Percentiles rank a stretch among this genome's conserved stretches.
Evolutionary conservation across 2,113 vertebrate species (phyloP).

Genomic region (Petaurus breviceps): DNA sequence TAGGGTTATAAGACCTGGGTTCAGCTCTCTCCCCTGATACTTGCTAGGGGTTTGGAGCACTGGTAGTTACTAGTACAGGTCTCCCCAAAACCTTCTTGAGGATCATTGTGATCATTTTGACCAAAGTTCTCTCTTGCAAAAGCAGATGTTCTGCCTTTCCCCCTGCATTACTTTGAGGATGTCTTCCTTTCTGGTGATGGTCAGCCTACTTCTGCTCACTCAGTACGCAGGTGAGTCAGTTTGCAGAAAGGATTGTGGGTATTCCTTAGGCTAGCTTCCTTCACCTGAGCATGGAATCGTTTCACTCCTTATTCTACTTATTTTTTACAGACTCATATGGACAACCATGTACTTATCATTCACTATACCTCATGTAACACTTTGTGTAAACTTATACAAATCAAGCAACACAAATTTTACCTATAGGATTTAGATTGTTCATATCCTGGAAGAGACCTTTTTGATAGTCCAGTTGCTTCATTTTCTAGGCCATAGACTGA

Average conservation of each 20-base stretch:
- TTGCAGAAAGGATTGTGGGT: conserved; percentile 38
- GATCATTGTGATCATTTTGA: background rate
- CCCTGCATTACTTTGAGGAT: conserved; percentile 57
- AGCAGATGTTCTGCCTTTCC: conserved; percentile 35
- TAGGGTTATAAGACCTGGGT: background rate
- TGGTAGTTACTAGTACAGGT: background rate
- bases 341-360: background rate
- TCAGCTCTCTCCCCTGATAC: background rate
- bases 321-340: background rate
- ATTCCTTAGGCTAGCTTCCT: conserved; percentile 42
- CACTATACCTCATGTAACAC: no score
- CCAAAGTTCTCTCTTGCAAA: conserved; percentile 3
- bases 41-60: background rate
- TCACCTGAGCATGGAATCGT: background rate
- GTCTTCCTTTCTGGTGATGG: conserved; percentile 50
- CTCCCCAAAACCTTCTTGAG: background rate
- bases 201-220: conserved; percentile 57
- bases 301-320: conserved; percentile 12
- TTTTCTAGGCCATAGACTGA: background rate
- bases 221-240: conserved; percentile 44
- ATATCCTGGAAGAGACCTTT: background rate
- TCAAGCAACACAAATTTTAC: background rate
- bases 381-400: background rate
- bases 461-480: background rate
- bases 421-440: background rate